These are phyloP conservation scores for Psix sp. DNA, from an alignment of 1,140 invertebrate species.

Conservation along the genomic window DNA sequence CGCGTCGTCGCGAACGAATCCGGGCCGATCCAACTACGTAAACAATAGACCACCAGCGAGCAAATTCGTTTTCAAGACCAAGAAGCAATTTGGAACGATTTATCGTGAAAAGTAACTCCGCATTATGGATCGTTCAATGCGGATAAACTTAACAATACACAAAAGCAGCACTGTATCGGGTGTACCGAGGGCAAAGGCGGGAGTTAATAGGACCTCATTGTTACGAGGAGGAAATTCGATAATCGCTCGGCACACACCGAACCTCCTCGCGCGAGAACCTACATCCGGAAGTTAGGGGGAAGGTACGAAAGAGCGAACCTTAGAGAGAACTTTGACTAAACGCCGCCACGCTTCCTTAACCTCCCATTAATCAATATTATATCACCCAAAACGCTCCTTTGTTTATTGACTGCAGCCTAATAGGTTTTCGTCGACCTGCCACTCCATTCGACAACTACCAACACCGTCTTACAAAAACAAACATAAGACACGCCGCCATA, in stretches of 20 bases:
- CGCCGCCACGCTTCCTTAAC: slow-evolving; percentile 77
- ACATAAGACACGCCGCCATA: slow-evolving; percentile 43
- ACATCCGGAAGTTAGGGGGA: slow-evolving; percentile 56
- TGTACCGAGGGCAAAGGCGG: slow-evolving; percentile 70
- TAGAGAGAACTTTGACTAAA: slow-evolving; percentile 77
- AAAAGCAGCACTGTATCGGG: slow-evolving; percentile 74
- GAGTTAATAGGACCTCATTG: slow-evolving; percentile 78
- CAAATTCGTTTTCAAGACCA: slow-evolving; percentile 59
- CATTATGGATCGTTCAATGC: slow-evolving; percentile 75
- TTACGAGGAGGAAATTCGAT: slow-evolving; percentile 78
- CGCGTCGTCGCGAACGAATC: slow-evolving; percentile 15
- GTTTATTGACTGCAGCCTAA: slow-evolving; percentile 77
- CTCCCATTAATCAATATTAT: slow-evolving; percentile 79
- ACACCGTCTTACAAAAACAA: slow-evolving; percentile 59
- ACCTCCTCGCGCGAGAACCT: slow-evolving; percentile 61
- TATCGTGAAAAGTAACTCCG: slow-evolving; percentile 72
- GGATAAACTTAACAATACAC: slow-evolving; percentile 77
- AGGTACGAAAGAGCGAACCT: slow-evolving; percentile 66
- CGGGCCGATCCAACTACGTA: slow-evolving; percentile 10
- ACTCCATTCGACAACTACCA: slow-evolving; percentile 60
- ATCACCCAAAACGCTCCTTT: slow-evolving; percentile 77
- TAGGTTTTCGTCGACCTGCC: slow-evolving; percentile 72
- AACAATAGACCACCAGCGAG: slow-evolving; percentile 48
- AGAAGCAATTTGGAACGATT: slow-evolving; percentile 73
- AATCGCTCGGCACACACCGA: slow-evolving; percentile 76